A percentile compares a stretch with the other conserved stretches of the same genome.
phyloP scores from a whole-genome alignment of 2,113 vertebrate species.

The Mormoops blainvillei region DNA sequence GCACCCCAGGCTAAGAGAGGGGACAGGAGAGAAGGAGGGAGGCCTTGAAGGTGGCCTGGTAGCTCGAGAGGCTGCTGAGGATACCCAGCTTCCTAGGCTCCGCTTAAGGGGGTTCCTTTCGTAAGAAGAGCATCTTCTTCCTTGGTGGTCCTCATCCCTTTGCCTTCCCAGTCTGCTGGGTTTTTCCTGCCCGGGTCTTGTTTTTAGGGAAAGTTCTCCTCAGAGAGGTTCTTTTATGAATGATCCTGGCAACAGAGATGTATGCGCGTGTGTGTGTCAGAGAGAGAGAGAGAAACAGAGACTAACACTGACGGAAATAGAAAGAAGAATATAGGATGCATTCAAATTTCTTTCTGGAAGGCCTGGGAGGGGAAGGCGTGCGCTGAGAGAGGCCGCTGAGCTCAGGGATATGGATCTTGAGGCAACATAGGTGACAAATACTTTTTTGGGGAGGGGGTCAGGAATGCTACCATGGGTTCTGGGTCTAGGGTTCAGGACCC shows the following conservation, averaged over 20 bases:
- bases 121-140: neutral
- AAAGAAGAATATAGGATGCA: neutral
- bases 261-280: neutral
- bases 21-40: neutral
- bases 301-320: neutral
- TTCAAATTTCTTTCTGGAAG: neutral
- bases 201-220: neutral
- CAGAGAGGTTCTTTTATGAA: neutral
- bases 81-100: neutral
- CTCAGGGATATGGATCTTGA: neutral
- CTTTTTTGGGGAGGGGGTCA: neutral
- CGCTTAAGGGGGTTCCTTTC: neutral
- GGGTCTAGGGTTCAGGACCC: neutral
- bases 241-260: neutral
- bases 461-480: neutral
- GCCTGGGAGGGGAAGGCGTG: neutral
- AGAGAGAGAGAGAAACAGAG: too few species aligned
- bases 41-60: neutral
- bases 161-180: neutral
- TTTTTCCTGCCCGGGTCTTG: neutral
- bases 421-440: neutral
- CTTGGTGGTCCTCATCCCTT: neutral
- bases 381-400: neutral
- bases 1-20: neutral
- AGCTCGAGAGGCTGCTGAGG: neutral